Conservation (phyloP, 2,797 vertebrate species). For the Capromys pilorides region DNA sequence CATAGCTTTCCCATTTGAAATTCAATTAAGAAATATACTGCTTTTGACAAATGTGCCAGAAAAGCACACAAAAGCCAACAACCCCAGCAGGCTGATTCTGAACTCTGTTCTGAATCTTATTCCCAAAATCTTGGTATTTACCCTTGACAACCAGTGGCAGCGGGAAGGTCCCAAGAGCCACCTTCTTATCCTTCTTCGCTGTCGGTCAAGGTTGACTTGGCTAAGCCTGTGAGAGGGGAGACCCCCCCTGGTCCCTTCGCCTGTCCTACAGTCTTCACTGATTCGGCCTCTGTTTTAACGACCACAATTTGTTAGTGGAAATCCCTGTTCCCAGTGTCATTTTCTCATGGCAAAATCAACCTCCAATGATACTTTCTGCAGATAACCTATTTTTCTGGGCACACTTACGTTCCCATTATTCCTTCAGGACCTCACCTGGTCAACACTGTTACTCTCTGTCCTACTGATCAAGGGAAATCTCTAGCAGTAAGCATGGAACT, state of each 20-base stretch:
- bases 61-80: background rate
- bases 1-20: background rate
- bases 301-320: background rate
- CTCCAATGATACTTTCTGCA: background rate
- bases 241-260: background rate
- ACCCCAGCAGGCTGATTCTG: background rate
- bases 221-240: background rate
- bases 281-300: no score
- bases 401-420: background rate
- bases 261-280: background rate
- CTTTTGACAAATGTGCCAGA: background rate
- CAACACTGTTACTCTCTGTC: background rate
- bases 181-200: background rate
- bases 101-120: fast-evolving
- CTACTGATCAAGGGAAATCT: background rate
- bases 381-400: background rate
- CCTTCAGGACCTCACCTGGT: background rate
- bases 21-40: background rate
- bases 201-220: background rate
- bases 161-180: fast-evolving
- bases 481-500: background rate
- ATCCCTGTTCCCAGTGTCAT: background rate
- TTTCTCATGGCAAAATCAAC: background rate
- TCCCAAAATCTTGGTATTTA: background rate
- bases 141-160: background rate